Base-by-base conservation (phyloP, 1,140 invertebrate species). In the Drosophila tristis region DNA sequence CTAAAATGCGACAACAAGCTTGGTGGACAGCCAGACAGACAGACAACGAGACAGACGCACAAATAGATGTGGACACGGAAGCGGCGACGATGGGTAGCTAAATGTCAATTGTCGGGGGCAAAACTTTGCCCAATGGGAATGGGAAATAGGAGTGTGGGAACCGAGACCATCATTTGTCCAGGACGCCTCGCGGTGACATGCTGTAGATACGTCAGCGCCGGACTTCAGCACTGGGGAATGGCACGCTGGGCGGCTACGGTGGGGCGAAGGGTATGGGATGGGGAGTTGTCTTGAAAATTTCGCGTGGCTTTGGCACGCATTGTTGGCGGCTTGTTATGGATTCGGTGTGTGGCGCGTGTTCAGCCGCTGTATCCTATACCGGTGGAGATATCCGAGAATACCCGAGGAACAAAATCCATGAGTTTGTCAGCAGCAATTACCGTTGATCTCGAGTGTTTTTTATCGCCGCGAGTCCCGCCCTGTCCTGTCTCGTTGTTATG, bases 391-490 rank as follows among this genome's bases (percentile, higher is more conserved):
- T 42, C 20, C 20, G 16, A 63, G 55, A 55, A 31, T 55, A 42
- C 29, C 51, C n/a, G 55, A n/a, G 45, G 48, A 70, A 58, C 47
- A 4, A 25, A 25, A 73, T 71, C 70, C 80, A 39, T 39, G 71
- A 68, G 85, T 75, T 87, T 87, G 81, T 87, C 81, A 74, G 82
- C 78, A 78, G 78, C 81, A 86, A 86, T 86, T 86, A 87, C 81
- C 55, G 81, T 65, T 82, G 82, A 87, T 82, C 82, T 87, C 62
- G 59, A 86, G 81, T 87, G 81, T 78, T 86, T 82, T 87, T 86
- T 86, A 81, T 80, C 48, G 56, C 60, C 70, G 61, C 58, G 63
- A 50, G 63, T 70, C 58, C 42, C 42, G 50, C 2, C 42, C 50
- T 54, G 20, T 70, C 49, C 35, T 23, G 23, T n/a, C 23, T 51